Evolutionary conservation across 2,113 vertebrate species (phyloP), one percentile per base, ranked within the genome.

Genomic region (Zosterops lateralis): DNA sequence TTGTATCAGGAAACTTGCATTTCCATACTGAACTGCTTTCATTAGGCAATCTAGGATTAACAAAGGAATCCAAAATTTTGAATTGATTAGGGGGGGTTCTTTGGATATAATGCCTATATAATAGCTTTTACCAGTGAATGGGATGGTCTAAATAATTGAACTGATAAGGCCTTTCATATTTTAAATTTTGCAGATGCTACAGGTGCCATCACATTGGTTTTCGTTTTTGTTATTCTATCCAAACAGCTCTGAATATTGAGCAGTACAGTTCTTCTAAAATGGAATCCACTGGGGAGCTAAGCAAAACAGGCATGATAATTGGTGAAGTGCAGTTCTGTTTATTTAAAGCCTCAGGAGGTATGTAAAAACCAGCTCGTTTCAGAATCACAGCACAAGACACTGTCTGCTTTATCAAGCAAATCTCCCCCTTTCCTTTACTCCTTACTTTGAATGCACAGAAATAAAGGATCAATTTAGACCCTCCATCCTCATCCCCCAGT

Each of bases 261-360:
- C 11, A 6, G 85, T 42, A 44, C 1, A 0, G 16, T 81, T 96
- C 95, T 93, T 93, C 57, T 64, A 56, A 85, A 85, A 89, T 66
- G 58, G 72, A 95, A 94, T 81, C 82, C 84, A 3, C 72, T 75
- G 72, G 71, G 90, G 78, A 95, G 61, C 79, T 34, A 36, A 94
- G 89, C 47, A 93, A 84, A 94, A 71, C 56, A 78, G 82, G 60
- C 90, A 64, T 50, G 66, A 31, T 94, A 94, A 96, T 87, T 92
- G 93, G 87, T 87, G 77, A 81, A 94, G 90, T 91, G 48, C 75
- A 48, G 64, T 66, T 88, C 75, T 95, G 91, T 94, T 95, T 92
- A 83, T 94, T 95, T 92, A 94, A 90, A 91, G 90, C 80, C 94
- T 90, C 91, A 9, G 86, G 96, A 96, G 91, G 44, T 81, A 75